Base-by-base conservation (phyloP, 2,113 vertebrate genomes). In the Tupaia chinensis region DNA sequence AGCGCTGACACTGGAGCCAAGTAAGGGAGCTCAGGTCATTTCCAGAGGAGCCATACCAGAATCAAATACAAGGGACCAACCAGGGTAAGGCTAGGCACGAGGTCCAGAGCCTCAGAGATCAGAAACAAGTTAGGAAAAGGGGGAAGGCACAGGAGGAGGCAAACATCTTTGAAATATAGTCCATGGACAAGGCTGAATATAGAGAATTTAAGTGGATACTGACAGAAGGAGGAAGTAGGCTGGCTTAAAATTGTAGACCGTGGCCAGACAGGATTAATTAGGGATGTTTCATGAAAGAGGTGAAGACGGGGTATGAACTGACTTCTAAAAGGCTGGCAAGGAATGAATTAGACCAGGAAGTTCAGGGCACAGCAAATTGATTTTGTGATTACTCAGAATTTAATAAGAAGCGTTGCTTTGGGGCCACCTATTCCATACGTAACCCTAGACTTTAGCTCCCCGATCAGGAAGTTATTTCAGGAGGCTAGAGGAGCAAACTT, bases 131-230 rank as follows among this genome's bases (percentile, higher is more conserved):
- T 58, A 72, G 19, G 72, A 63, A 77, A 69, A 82, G 69, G 11
- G 70, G 3, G 44, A 89, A 89, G 53, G 79, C 34, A 61, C 6
- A 74, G 22, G 8, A 84, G 82, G 22, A 95, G n/a, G 61, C 19
- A 69, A 63, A 84, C 25, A 16, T 17, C 13, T 89, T 61, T 60
- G 44, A 77, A 61, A 9, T 73, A 10, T 22, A 76, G 65, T 25
- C 70, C 68, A 94, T 92, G 66, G 70, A 17, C 1, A 80, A 92
- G 72, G 7, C 32, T 8, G 60, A 23, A 11, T 12, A 4, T 44
- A 34, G 10, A 63, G 17, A 44, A 53, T 93, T 89, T 77, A 85
- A 89, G 22, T 83, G 17, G 61, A 94, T 77, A 87, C 80, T 72
- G 27, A 12, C 56, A 13, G 14, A 58, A 93, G 25, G 32, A 70